Evolutionary conservation across 92 coral and sea anemone genomes (phyloP), one percentile per base, ranked within the genome.

Genomic region (Meandrina meandrites): DNA sequence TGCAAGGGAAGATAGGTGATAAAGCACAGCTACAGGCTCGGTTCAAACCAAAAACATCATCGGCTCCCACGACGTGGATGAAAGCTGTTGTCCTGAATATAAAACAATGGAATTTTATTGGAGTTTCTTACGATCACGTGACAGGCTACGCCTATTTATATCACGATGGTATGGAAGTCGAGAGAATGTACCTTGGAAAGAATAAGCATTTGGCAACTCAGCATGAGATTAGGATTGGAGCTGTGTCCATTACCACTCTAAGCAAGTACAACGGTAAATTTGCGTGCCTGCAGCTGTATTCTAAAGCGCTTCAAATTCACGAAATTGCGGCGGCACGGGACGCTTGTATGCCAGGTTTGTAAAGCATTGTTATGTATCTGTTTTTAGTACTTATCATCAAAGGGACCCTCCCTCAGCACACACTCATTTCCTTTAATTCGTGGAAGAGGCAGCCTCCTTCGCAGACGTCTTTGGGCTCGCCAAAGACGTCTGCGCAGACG

Each of bases 221-320:
- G 76, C 82, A 88, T 70, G 88, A 86, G 24, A 89, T 91, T 32
- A 85, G 96, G 60, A 76, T 93, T 34, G 96, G 96, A 19, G 90
- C 92, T 13, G 82, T 93, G 80, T 62, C 86, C 1, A 40, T 62
- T 11, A 27, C 80, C 13, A 75, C 83, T 27, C 75, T 89, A 9
- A 84, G 92, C 14, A 80, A 82, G 28, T 93, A 73, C 81, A 22
- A 84, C 10, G 96, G 96, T 3, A 88, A 78, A 53, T 80, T 93
- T 48, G 58, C 92, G 10, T 93, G 96, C 68, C 51, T 93, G 37
- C 96, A 93, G 88, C 78, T 93, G 32, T 93, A 88, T 81, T 84
- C 86, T 40, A 67, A 86, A 60, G 94, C 90, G n/a, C 89, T 93
- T 69, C 82, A 85, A 45, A 9, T 24, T 45, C 80, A 83, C 7